Base-by-base conservation (phyloP, 2,797 vertebrate species). In the Echiichthys vipera region DNA sequence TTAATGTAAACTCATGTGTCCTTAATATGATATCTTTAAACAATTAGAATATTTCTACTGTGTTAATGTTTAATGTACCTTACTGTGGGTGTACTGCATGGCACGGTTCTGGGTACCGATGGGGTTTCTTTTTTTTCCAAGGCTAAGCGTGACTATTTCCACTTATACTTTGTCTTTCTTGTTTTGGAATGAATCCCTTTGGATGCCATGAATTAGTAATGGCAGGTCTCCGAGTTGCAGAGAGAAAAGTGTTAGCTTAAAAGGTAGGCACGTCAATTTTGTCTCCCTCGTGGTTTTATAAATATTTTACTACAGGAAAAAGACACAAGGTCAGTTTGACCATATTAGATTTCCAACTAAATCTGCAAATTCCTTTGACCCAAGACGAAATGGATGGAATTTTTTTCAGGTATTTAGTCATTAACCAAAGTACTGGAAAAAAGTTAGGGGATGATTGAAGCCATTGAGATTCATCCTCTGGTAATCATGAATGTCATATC, bases 121-220 rank as follows among this genome's bases (percentile, higher is more conserved):
- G 37, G 49, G 5, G 18, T 20, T 15, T 49, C 8, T 22, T 18
- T 64, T 43, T 24, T 30, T 58, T 68, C 45, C 46, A 25, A 36
- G 32, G 37, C 50, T 13, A 9, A 15, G 53, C 30, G 2, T n/a
- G 15, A 36, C 54, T 79, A 64, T 77, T 83, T 85, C 61, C 30
- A 54, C 58, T 61, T 43, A 65, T 54, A 71, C 61, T 58, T 54
- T 71, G 51, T 69, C 65, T 74, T 58, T 82, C 25, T 70, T 43
- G 79, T 68, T 72, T 61, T 56, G 73, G 46, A 80, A 63, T 9
- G 22, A 71, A 64, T 72, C 69, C 36, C 50, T 57, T n/a, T 8
- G 15, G 64, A 74, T 45, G 50, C 40, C 20, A 86, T 88, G 65
- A 88, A 84, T 87, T 64, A 86, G 42, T 80, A 53, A 88, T 86